Evolutionary conservation across 2,797 vertebrate species (phyloP).

Genomic region (Liparis tanakae): DNA sequence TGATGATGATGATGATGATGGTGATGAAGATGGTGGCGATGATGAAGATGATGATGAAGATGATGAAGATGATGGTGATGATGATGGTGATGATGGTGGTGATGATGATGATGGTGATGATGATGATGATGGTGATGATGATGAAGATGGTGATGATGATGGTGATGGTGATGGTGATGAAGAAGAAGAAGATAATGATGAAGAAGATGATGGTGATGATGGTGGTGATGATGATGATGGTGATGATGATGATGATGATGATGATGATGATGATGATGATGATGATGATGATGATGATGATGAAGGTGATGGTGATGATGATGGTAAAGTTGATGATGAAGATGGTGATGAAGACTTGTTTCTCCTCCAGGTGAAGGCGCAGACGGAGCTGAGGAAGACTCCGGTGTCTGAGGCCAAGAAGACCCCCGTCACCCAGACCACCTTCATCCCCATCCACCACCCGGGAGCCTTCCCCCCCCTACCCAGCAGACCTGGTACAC

Average conservation of each 20-base stretch:
- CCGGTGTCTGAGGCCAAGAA: slow-evolving; percentile 95
- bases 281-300: neutral
- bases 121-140: neutral
- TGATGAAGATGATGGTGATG: no score
- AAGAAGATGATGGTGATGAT: neutral
- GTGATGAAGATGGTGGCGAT: neutral
- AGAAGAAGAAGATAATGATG: no score
- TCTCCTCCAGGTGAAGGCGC: slow-evolving; percentile 89
- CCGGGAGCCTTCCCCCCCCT: slow-evolving; percentile 96
- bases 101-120: neutral
- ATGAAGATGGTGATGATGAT: neutral
- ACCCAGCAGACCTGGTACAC: slow-evolving; percentile 92
- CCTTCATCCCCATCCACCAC: slow-evolving; percentile 96
- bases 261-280: no score
- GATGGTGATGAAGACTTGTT: neutral
- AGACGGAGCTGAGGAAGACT: slow-evolving; percentile 93
- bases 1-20: neutral
- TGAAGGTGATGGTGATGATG: no score
- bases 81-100: neutral
- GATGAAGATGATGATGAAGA: no score
- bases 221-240: no score
- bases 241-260: neutral
- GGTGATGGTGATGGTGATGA: no score
- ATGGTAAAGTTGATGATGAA: no score
- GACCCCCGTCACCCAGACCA: slow-evolving; percentile 91